Conservation (phyloP, 2,797 vertebrate species). For the Iguana delicatissima region DNA sequence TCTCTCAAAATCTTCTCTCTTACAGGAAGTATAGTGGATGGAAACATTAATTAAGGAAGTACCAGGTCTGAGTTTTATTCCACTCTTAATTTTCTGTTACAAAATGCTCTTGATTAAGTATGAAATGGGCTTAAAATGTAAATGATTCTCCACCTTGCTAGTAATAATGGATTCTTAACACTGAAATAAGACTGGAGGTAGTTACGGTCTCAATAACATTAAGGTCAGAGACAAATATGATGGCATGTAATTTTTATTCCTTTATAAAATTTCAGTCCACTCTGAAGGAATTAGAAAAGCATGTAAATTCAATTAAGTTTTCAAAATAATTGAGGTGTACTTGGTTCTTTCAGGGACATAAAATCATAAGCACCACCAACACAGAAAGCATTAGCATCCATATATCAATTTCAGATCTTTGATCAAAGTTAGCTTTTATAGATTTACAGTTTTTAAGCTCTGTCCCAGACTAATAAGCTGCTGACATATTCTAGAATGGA, state of each 20-base stretch:
- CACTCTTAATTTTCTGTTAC: conserved; percentile 15
- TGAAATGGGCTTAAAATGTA: conserved; percentile 35
- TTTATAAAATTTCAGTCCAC: conserved; percentile 67
- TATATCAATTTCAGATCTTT: conserved; percentile 50
- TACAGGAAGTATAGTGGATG: background rate
- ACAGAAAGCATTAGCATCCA: conserved; percentile 21
- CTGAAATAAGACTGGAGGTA: conserved; percentile 56
- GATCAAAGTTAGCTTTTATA: conserved; percentile 37
- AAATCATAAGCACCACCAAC: conserved; percentile 36
- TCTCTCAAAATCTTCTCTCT: background rate
- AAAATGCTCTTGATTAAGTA: conserved; percentile 30
- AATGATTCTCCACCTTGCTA: conserved; percentile 26
- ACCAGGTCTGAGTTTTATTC: background rate
- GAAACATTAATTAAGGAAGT: background rate
- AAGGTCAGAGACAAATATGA: conserved; percentile 73
- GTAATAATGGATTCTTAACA: conserved; percentile 49
- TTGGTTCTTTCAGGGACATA: conserved; percentile 56
- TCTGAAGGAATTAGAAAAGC: conserved; percentile 56
- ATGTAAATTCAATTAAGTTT: conserved; percentile 60
- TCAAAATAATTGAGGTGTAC: conserved; percentile 62
- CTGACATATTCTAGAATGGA: conserved; percentile 41
- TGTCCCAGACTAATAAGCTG: conserved; percentile 46
- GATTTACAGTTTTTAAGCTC: conserved; percentile 39
- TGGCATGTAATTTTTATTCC: conserved; percentile 64
- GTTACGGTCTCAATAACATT: conserved; percentile 69